These are phyloP conservation scores for Condylura cristata DNA, from an alignment of 2,113 vertebrate genomes.

Conservation along the genomic window DNA sequence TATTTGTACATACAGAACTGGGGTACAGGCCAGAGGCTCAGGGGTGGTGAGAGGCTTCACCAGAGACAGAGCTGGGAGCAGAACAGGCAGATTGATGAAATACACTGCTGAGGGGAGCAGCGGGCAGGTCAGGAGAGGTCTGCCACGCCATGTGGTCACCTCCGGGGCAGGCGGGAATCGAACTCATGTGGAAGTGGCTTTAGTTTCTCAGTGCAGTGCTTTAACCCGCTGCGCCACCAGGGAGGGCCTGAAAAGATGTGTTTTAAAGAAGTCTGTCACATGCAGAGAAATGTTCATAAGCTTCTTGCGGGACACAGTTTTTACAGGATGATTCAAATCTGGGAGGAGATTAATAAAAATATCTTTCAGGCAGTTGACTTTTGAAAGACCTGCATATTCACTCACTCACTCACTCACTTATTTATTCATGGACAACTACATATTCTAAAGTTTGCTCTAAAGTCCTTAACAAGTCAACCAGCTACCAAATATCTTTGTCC, in stretches of 20 bases:
- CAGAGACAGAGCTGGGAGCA: no score
- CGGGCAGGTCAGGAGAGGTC: no score
- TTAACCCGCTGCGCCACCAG: no score
- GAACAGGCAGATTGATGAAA: no score
- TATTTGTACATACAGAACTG: no score
- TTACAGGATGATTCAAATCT: not conserved
- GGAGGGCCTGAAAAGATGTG: not conserved
- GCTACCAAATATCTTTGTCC: not conserved
- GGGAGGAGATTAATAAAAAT: not conserved
- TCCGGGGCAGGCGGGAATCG: no score
- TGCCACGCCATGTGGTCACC: no score
- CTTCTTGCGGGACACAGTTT: not conserved
- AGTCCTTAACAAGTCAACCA: not conserved
- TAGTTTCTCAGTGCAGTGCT: no score
- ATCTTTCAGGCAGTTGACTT: conserved; percentile 13
- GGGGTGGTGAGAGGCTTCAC: no score
- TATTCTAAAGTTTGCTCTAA: not conserved
- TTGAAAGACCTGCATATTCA: conserved; percentile 1
- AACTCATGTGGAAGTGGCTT: no score
- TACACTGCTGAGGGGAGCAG: no score
- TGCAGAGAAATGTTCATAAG: not conserved
- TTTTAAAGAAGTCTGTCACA: not conserved
- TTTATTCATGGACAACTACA: not conserved
- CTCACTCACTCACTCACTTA: not conserved
- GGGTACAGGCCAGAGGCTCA: no score